These are phyloP conservation scores for Andrena camellia DNA, from an alignment of 2,888 invertebrate species.

Conservation along the genomic window DNA sequence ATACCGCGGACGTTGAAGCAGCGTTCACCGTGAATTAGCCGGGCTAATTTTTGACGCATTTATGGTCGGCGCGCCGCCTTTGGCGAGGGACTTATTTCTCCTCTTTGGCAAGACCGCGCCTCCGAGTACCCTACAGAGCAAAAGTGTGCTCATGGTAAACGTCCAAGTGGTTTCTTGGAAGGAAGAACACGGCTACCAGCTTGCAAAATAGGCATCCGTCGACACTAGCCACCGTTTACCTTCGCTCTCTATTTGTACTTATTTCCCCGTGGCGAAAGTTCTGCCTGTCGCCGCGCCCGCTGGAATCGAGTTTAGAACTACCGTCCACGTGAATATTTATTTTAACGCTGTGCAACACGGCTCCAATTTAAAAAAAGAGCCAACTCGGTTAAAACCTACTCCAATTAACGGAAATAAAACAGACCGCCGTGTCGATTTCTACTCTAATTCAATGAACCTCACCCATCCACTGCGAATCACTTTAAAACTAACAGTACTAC, in stretches of 20 bases:
- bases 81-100: slow-evolving; percentile 47
- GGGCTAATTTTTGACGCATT: slow-evolving; percentile 67
- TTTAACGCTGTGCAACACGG: slow-evolving; percentile 35
- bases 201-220: slow-evolving; percentile 79
- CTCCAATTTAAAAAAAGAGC: slow-evolving; percentile 18
- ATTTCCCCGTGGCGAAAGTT: slow-evolving; percentile 52
- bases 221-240: slow-evolving; percentile 73
- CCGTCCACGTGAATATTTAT: slow-evolving; percentile 41
- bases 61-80: slow-evolving; percentile 62
- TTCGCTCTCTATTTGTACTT: slow-evolving; percentile 61
- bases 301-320: slow-evolving; percentile 32
- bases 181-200: slow-evolving; percentile 72
- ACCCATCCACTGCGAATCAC: neutral
- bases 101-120: slow-evolving; percentile 62
- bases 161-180: slow-evolving; percentile 74
- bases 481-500: too few species aligned
- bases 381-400: neutral
- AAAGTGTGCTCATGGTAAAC: slow-evolving; percentile 77
- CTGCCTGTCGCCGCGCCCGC: slow-evolving; percentile 35
- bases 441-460: neutral
- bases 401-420: neutral
- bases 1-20: slow-evolving; percentile 11
- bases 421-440: too few species aligned
- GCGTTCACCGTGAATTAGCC: slow-evolving; percentile 43
- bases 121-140: slow-evolving; percentile 72